Base-by-base conservation (phyloP, 2,888 invertebrate species). In the Lasioglossum oenotherae region DNA sequence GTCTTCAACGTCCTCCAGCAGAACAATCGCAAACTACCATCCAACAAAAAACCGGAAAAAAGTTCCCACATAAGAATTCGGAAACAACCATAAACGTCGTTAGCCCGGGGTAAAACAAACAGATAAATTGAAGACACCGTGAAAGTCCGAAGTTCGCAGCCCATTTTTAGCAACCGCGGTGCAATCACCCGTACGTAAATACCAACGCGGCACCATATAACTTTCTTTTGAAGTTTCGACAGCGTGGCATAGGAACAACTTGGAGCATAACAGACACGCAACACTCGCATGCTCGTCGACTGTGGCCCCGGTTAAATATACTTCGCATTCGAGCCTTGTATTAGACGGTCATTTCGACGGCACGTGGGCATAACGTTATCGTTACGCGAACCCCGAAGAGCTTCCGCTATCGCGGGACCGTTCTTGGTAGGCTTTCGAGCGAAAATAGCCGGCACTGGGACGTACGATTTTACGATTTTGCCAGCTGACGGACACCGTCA, bases 381-480 rank as follows among this genome's bases (percentile, higher is more conserved):
- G 86, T 64, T 31, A 31, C 44, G 69, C 41, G 49, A 27, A 57
- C 31, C 38, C 49, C 81, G 75, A 76, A 82, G 84, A 73, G 80
- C 73, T 44, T 80, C 79, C 76, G 74, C 72, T 86, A 89, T 87
- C 86, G 82, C 71, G 76, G 81, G 76, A 78, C 82, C 53, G 80
- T 77, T 81, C 78, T 67, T 74, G 84, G 78, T 82, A 80, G 27
- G 35, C 19, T 64, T 38, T 57, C n/a, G 27, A 64, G 74, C 80
- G 64, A 85, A 87, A 90, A 90, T 90, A 90, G 77, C 81, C 44
- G 35, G 10, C 44, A 8, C 60, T 78, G 19, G 53, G 53, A 64
- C 67, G 16, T 31, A 31, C 44, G 60, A 64, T 78, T 89, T 89
- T 87, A 87, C 85, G 85, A 80, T 73, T 64, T n/a, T 57, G 74